A percentile compares a stretch with the other conserved stretches of the same genome.
Evolutionary conservation across 30 jellyfish, hydroid and myxozoan species (phyloP).

Genomic region (Cassiopea andromeda): DNA sequence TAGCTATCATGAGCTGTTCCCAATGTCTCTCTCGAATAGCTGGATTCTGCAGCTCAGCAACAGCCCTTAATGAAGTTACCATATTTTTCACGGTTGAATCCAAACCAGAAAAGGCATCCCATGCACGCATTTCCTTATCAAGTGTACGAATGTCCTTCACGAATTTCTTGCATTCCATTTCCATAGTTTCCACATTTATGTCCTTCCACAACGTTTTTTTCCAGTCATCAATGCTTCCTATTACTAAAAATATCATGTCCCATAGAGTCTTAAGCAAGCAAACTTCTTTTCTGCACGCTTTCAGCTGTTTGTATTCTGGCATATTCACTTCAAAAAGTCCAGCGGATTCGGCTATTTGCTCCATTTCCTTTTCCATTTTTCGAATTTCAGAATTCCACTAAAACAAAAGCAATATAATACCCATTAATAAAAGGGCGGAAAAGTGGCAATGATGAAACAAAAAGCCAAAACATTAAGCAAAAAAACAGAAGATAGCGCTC

Average conservation of each 20-base stretch:
- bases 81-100: conserved; percentile 93
- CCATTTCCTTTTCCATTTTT: conserved; percentile 91
- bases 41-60: conserved; percentile 96
- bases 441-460: not conserved
- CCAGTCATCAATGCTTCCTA: conserved; percentile 93
- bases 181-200: conserved; percentile 95
- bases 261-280: conserved; percentile 86
- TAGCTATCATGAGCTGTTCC: conserved; percentile 98
- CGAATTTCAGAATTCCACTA: conserved; percentile 91
- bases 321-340: conserved; percentile 93
- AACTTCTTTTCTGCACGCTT: conserved; percentile 94
- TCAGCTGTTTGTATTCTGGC: conserved; percentile 97
- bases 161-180: conserved; percentile 96
- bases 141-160: conserved; percentile 94
- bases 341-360: conserved; percentile 88
- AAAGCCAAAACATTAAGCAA: not conserved
- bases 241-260: conserved; percentile 92
- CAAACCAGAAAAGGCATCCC: conserved; percentile 98
- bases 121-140: conserved; percentile 98
- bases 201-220: conserved; percentile 90
- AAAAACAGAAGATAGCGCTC: not conserved
- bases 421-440: too few relatives aligned
- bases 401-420: not conserved
- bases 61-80: conserved; percentile 96
- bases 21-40: conserved; percentile 99